Evolutionary conservation across 2,888 invertebrate genomes (phyloP).

Genomic region (Amphimallon solstitiale): DNA sequence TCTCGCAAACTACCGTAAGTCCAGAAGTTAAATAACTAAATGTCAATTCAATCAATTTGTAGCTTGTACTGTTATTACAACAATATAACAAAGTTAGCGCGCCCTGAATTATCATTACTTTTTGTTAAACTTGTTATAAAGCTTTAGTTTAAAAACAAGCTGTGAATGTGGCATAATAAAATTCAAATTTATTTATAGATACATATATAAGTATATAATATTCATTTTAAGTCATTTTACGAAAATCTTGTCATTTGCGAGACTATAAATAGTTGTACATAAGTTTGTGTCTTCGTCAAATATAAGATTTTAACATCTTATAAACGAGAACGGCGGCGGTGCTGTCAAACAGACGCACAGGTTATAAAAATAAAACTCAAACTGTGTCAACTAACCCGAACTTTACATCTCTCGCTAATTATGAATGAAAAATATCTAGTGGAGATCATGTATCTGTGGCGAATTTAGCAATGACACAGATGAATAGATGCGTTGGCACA

Average conservation of each 20-base stretch:
- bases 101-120: too few species aligned
- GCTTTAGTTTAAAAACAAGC: too few species aligned
- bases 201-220: too few species aligned
- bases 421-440: slow-evolving; percentile 34
- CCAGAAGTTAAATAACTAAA: too few species aligned
- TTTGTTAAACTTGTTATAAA: too few species aligned
- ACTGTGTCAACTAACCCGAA: slow-evolving; percentile 36
- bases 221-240: too few species aligned
- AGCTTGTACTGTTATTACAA: too few species aligned
- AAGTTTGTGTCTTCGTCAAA: slow-evolving; percentile 18
- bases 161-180: too few species aligned
- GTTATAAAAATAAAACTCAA: slow-evolving; percentile 37
- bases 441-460: slow-evolving; percentile 23
- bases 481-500: slow-evolving; percentile 2
- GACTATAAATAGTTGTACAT: slow-evolving; percentile 7
- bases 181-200: too few species aligned
- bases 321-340: slow-evolving; percentile 34
- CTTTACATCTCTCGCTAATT: slow-evolving; percentile 28
- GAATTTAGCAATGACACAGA: slow-evolving; percentile 20
- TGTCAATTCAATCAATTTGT: too few species aligned
- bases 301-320: slow-evolving; percentile 26
- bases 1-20: too few species aligned
- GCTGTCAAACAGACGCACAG: slow-evolving; percentile 26
- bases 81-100: too few species aligned
- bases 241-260: slow-evolving; percentile 13